These are phyloP conservation scores for Leuciscus waleckii DNA, from an alignment of 2,797 vertebrate species.

Conservation along the genomic window DNA sequence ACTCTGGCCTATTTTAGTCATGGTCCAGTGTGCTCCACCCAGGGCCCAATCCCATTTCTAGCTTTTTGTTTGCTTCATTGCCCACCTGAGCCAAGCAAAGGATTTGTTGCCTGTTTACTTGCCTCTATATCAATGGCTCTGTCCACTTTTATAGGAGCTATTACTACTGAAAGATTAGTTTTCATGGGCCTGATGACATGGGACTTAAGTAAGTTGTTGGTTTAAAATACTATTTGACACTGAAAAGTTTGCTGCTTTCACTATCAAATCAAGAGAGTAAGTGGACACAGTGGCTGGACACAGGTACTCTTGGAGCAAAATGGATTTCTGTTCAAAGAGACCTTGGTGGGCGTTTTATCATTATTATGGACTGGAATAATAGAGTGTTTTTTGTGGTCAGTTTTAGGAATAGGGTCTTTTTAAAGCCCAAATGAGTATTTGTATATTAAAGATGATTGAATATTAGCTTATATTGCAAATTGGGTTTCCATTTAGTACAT, in stretches of 20 bases:
- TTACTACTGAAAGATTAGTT: constrained; percentile 88
- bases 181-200: constrained; percentile 84
- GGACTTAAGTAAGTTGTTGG: constrained; percentile 71
- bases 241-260: constrained; percentile 71
- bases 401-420: constrained; percentile 11
- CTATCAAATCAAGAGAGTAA: constrained; percentile 78
- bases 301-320: constrained; percentile 51
- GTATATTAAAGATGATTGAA: not conserved
- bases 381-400: constrained; percentile 34
- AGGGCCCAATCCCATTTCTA: constrained; percentile 82
- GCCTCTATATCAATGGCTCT: constrained; percentile 86
- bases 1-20: constrained; percentile 77
- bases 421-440: not conserved
- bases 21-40: constrained; percentile 82
- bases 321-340: constrained; percentile 63
- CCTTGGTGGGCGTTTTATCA: constrained; percentile 72
- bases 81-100: constrained; percentile 83
- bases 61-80: constrained; percentile 87
- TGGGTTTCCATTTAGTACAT: not conserved
- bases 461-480: constrained; percentile 4
- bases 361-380: constrained; percentile 52
- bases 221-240: constrained; percentile 62
- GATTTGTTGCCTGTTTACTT: constrained; percentile 92
- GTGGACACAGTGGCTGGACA: constrained; percentile 65
- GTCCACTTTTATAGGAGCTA: constrained; percentile 88